A percentile compares a stretch with the other conserved stretches of the same genome.
These are phyloP conservation scores for Hirundo rustica DNA, from an alignment of 2,797 vertebrate species.

Conservation along the genomic window DNA sequence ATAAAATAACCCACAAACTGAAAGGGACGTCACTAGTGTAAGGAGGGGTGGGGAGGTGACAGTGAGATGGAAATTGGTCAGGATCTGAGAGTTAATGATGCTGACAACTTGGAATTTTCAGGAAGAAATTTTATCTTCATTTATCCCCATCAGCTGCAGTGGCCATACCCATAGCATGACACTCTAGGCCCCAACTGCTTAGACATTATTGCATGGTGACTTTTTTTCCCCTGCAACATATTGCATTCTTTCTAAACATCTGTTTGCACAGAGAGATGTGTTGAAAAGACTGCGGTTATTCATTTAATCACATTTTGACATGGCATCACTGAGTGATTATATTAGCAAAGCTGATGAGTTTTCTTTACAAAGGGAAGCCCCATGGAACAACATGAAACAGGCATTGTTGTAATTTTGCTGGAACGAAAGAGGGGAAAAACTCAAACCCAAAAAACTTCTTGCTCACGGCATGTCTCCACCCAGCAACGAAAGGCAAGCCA, in stretches of 20 bases:
- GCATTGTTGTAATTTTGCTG: slow-evolving; percentile 37
- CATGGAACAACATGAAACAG: slow-evolving; percentile 45
- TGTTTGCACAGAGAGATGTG: slow-evolving; percentile 56
- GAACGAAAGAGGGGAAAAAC: slow-evolving; percentile 47
- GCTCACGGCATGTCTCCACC: slow-evolving; percentile 41
- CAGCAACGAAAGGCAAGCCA: slow-evolving; percentile 48
- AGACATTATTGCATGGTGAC: neutral
- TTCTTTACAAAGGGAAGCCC: slow-evolving; percentile 63
- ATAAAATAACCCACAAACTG: neutral
- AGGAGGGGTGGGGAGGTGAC: neutral
- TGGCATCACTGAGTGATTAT: slow-evolving; percentile 56
- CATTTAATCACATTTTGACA: slow-evolving; percentile 65
- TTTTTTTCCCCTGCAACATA: slow-evolving; percentile 3
- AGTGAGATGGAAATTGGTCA: neutral
- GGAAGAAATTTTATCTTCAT: neutral
- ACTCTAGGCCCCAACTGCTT: neutral
- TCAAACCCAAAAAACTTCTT: slow-evolving; percentile 24
- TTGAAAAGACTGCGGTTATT: slow-evolving; percentile 66
- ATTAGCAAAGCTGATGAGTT: slow-evolving; percentile 61
- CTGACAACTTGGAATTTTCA: neutral
- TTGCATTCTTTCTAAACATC: slow-evolving; percentile 59
- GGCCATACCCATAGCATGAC: neutral
- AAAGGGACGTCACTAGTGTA: neutral
- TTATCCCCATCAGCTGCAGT: neutral
- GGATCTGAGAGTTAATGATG: neutral